Percentiles rank a stretch among this genome's conserved stretches.
Conservation (phyloP, 2,797 vertebrate genomes). For the Rhodeus uyekii region DNA sequence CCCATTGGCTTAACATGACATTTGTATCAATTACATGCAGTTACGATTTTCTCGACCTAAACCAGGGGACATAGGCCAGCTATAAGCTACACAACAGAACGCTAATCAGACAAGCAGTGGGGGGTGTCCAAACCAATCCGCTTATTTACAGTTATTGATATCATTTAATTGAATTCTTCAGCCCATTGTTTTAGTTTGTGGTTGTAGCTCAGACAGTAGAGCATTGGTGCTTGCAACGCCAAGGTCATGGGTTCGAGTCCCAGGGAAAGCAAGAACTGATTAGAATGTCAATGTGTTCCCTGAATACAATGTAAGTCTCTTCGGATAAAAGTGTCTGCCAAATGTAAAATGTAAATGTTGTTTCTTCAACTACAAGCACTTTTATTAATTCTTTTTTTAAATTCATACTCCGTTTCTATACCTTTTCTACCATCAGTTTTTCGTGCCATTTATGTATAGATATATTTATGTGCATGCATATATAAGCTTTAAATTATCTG, state of each 20-base stretch:
- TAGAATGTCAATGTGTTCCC: too few species aligned
- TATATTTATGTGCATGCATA: too few species aligned
- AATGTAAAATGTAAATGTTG: too few species aligned
- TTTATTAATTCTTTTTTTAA: background rate
- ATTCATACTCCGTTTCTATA: background rate
- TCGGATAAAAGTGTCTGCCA: too few species aligned
- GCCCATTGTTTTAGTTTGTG: background rate
- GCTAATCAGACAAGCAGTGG: conserved; percentile 1
- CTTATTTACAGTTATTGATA: background rate
- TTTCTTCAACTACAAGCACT: background rate
- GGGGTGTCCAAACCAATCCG: background rate
- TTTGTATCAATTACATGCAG: conserved; percentile 39
- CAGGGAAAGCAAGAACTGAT: too few species aligned
- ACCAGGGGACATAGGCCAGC: background rate
- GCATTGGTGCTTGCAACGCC: too few species aligned
- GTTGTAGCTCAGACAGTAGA: too few species aligned
- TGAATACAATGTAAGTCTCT: too few species aligned
- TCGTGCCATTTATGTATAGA: background rate
- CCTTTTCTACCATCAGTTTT: background rate
- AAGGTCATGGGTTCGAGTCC: too few species aligned
- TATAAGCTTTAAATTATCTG: too few species aligned
- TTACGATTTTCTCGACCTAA: background rate
- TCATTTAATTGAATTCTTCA: background rate
- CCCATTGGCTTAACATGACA: conserved; percentile 23
- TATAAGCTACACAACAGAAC: background rate